phyloP scores from a whole-genome alignment of 64 coral and sea anemone genomes.

The Dendrophyllia cribrosa region DNA sequence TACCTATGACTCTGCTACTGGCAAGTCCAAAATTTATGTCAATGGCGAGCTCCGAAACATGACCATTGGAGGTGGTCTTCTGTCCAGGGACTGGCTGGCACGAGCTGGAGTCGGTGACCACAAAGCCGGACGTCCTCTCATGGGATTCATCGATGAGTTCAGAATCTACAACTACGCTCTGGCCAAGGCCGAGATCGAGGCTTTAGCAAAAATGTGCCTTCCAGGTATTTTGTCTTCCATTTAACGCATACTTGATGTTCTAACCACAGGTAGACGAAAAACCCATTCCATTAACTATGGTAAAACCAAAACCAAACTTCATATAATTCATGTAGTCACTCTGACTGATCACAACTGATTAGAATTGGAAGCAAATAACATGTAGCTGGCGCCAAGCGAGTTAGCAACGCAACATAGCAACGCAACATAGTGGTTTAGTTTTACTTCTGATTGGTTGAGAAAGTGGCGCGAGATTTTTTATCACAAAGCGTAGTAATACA shows the following conservation, averaged over 20 bases:
- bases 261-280: no score
- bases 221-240: conserved; percentile 6
- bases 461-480: no score
- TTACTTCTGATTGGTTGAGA: no score
- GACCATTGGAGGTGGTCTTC: conserved; percentile 79
- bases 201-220: conserved; percentile 61
- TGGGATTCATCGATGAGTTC: conserved; percentile 98
- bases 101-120: conserved; percentile 98
- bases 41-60: conserved; percentile 95
- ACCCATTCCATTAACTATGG: no score
- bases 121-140: conserved; percentile 87
- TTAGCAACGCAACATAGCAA: no score
- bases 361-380: no score
- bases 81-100: conserved; percentile 94
- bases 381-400: no score
- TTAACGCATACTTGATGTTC: not conserved
- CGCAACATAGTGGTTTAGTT: no score
- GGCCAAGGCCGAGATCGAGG: conserved; percentile 69
- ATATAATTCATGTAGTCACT: no score
- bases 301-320: no score
- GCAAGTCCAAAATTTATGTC: conserved; percentile 95
- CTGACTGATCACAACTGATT: no score
- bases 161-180: conserved; percentile 99
- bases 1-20: conserved; percentile 91
- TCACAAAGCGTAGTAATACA: no score